Conservation (phyloP, 2,113 vertebrate species). For the Desmodus rotundus region DNA sequence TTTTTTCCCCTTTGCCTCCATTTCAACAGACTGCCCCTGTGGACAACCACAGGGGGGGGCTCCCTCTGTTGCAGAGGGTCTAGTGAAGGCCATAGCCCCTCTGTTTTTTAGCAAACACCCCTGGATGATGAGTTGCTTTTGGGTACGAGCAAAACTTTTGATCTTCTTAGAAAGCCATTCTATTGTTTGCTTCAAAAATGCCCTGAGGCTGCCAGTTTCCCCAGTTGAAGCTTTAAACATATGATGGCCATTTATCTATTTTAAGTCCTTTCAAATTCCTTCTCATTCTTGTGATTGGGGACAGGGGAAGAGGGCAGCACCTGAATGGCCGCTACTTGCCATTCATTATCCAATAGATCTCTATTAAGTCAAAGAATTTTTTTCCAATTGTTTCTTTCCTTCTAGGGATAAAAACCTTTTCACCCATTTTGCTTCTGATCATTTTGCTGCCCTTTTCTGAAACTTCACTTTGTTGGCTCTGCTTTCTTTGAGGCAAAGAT, state of each 20-base stretch:
- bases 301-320: conserved; percentile 75
- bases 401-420: conserved; percentile 70
- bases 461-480: conserved; percentile 71
- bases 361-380: conserved; percentile 69
- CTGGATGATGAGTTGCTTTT: conserved; percentile 43
- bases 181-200: conserved; percentile 78
- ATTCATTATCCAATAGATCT: conserved; percentile 75
- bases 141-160: conserved; percentile 60
- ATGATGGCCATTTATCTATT: conserved; percentile 76
- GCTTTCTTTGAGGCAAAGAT: conserved; percentile 73
- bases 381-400: conserved; percentile 74
- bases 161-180: conserved; percentile 72
- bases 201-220: conserved; percentile 68
- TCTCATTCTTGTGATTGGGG: conserved; percentile 73
- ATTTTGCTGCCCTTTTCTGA: conserved; percentile 71
- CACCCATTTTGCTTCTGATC: conserved; percentile 70
- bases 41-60: background rate
- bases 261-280: conserved; percentile 75
- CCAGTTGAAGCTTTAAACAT: conserved; percentile 72
- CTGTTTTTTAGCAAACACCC: conserved; percentile 69
- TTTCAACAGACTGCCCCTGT: background rate
- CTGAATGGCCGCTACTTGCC: conserved; percentile 68
- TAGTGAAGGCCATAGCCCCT: background rate
- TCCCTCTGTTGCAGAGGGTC: conserved; percentile 13
- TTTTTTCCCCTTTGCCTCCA: background rate